These are phyloP conservation scores for Laupala kohalensis DNA, from an alignment of 1,140 invertebrate species.

Conservation along the genomic window DNA sequence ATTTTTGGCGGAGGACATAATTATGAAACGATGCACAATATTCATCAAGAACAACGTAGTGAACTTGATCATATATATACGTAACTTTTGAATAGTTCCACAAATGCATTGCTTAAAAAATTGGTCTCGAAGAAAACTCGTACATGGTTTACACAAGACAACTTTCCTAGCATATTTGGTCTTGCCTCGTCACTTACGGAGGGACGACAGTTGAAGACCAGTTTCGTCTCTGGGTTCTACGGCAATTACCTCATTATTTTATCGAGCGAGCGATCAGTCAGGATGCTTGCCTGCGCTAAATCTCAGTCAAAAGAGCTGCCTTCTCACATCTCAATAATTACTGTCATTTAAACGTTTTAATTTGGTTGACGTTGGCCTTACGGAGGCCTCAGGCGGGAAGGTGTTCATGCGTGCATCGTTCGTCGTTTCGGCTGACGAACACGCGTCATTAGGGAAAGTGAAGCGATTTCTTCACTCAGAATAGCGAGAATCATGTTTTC, in stretches of 20 bases:
- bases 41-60: too few relatives aligned
- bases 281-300: background rate
- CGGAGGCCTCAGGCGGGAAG: background rate
- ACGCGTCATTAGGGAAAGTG: background rate
- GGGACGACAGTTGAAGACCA: background rate
- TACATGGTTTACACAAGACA: too few relatives aligned
- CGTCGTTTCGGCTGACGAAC: background rate
- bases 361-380: background rate
- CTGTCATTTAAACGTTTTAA: background rate
- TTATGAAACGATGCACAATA: too few relatives aligned
- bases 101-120: too few relatives aligned
- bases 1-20: too few relatives aligned
- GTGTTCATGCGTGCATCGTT: background rate
- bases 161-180: too few relatives aligned
- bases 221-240: background rate
- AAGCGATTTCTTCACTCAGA: background rate
- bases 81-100: too few relatives aligned
- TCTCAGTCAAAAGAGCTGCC: background rate
- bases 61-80: too few relatives aligned
- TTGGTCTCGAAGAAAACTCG: too few relatives aligned
- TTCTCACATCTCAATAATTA: background rate
- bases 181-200: background rate
- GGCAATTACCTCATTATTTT: background rate
- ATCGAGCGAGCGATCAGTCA: background rate
- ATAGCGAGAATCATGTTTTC: too few relatives aligned